These are phyloP conservation scores for Amia ocellicauda DNA, from an alignment of 2,113 vertebrate species.

Conservation along the genomic window DNA sequence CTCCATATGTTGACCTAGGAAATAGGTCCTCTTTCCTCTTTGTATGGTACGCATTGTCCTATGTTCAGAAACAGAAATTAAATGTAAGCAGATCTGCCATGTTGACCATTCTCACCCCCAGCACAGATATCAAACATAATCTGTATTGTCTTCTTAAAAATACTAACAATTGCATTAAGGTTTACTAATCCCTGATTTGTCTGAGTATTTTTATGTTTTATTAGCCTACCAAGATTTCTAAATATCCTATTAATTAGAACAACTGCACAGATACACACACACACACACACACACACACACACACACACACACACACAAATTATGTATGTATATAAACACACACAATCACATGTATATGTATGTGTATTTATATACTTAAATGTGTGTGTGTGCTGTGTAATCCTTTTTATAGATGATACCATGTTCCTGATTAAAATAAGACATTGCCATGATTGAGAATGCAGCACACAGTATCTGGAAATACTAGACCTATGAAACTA, in stretches of 20 bases:
- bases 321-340: conserved; percentile 36
- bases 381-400: too few species aligned
- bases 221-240: conserved; percentile 45
- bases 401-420: conserved; percentile 62
- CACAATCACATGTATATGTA: too few species aligned
- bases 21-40: too few species aligned
- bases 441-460: conserved; percentile 83
- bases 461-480: conserved; percentile 83
- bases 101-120: too few species aligned
- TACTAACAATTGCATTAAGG: conserved; percentile 68
- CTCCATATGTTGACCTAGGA: too few species aligned
- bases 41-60: too few species aligned
- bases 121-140: too few species aligned
- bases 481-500: conserved; percentile 87
- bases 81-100: too few species aligned
- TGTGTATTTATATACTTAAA: too few species aligned
- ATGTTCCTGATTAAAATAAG: conserved; percentile 87
- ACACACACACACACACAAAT: too few species aligned
- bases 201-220: conserved; percentile 36
- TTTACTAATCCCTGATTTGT: conserved; percentile 60
- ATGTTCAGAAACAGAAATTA: too few species aligned
- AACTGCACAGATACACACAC: conserved; percentile 24
- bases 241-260: neutral
- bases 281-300: too few species aligned
- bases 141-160: conserved; percentile 17